phyloP scores from a whole-genome alignment of 2,888 invertebrate species.

The Drosophila eohydei region DNA sequence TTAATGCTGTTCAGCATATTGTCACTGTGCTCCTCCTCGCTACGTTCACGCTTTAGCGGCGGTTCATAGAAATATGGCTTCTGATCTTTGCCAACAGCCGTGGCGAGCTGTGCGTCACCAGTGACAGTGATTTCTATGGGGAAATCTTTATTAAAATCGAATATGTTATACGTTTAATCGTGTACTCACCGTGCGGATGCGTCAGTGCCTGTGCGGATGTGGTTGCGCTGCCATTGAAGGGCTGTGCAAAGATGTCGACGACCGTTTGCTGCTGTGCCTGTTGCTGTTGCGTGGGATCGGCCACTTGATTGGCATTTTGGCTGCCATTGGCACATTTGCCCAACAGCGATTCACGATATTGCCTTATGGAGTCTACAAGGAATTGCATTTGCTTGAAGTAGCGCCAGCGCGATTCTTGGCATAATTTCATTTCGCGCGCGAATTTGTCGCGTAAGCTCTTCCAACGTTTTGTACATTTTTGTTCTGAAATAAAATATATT shows the following conservation, averaged over 20 bases:
- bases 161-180: not conserved
- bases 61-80: constrained; percentile 83
- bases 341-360: constrained; percentile 81
- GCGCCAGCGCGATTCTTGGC: constrained; percentile 83
- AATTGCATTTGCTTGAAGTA: constrained; percentile 83
- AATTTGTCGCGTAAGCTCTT: constrained; percentile 83
- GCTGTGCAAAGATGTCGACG: constrained; percentile 82
- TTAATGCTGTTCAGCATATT: constrained; percentile 83
- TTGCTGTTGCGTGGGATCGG: constrained; percentile 81
- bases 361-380: constrained; percentile 82
- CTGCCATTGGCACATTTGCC: constrained; percentile 80
- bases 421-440: constrained; percentile 83
- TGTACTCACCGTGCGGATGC: constrained; percentile 80
- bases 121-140: constrained; percentile 81
- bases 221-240: constrained; percentile 81
- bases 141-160: constrained; percentile 12
- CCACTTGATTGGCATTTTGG: constrained; percentile 76
- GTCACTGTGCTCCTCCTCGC: constrained; percentile 82
- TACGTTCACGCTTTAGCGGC: constrained; percentile 80
- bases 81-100: constrained; percentile 78
- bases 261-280: constrained; percentile 82
- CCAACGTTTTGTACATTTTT: constrained; percentile 84
- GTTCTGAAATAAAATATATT: constrained; percentile 60
- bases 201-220: constrained; percentile 81
- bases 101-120: constrained; percentile 80